phyloP scores from a whole-genome alignment of 1,140 invertebrate species.

The Macrobrachium nipponense region DNA sequence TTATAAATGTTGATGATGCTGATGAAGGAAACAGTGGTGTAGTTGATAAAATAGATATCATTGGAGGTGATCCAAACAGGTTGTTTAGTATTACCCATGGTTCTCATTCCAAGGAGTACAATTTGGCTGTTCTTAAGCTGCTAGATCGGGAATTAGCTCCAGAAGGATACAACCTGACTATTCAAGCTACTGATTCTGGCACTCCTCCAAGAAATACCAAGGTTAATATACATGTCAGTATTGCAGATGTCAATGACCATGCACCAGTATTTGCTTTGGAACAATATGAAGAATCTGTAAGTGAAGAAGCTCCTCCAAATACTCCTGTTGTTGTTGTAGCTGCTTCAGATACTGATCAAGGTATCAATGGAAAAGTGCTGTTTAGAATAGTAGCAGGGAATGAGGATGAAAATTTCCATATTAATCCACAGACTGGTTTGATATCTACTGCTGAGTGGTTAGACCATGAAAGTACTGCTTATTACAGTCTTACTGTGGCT shows the following conservation, averaged over 20 bases:
- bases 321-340: slow-evolving; percentile 88
- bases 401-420: slow-evolving; percentile 86
- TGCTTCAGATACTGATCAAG: slow-evolving; percentile 86
- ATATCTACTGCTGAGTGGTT: slow-evolving; percentile 85
- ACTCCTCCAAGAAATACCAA: slow-evolving; percentile 80
- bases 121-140: slow-evolving; percentile 78
- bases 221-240: slow-evolving; percentile 79
- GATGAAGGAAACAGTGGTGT: slow-evolving; percentile 87
- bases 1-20: slow-evolving; percentile 84
- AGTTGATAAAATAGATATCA: slow-evolving; percentile 85
- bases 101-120: slow-evolving; percentile 70
- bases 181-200: slow-evolving; percentile 86
- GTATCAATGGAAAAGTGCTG: slow-evolving; percentile 84
- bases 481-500: slow-evolving; percentile 91
- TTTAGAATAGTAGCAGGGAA: slow-evolving; percentile 93
- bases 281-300: slow-evolving; percentile 87
- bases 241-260: slow-evolving; percentile 87
- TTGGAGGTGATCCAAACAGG: slow-evolving; percentile 87
- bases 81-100: slow-evolving; percentile 80
- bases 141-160: slow-evolving; percentile 82
- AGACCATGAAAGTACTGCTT: slow-evolving; percentile 88
- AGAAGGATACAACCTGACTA: slow-evolving; percentile 86
- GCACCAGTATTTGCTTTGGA: slow-evolving; percentile 88
- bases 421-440: slow-evolving; percentile 90
- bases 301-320: slow-evolving; percentile 88